Conservation (phyloP, 1,140 invertebrate species). For the Aethina tumida region DNA sequence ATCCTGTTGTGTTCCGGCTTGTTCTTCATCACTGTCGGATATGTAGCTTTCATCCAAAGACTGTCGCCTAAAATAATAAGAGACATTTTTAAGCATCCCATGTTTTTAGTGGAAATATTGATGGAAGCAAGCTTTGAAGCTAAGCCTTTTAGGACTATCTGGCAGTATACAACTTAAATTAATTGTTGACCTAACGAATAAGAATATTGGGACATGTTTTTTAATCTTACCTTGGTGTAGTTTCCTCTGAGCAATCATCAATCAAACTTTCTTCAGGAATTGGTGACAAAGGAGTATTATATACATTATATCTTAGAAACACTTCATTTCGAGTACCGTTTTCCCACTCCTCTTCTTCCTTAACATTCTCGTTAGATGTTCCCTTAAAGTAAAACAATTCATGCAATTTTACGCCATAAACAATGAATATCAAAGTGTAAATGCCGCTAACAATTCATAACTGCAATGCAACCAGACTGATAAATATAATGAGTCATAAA, state of each 20-base stretch:
- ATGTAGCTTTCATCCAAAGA: constrained; percentile 2
- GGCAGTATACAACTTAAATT: no score
- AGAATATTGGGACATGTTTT: no score
- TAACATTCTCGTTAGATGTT: constrained; percentile 11
- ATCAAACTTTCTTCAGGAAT: constrained; percentile 51
- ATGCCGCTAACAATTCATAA: no score
- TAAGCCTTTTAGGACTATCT: no score
- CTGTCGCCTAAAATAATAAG: not conserved
- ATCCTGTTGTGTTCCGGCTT: constrained; percentile 10
- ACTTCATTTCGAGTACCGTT: constrained; percentile 34
- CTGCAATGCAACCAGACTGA: no score
- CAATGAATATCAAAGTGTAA: no score
- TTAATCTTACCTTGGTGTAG: constrained; percentile 20
- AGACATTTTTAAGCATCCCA: no score
- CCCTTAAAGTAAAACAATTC: constrained; percentile 2
- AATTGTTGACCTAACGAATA: no score
- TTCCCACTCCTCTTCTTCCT: constrained; percentile 30
- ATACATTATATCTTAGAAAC: constrained; percentile 43
- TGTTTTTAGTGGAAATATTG: no score
- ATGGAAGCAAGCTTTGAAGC: no score
- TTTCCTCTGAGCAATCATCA: constrained; percentile 21
- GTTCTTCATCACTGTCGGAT: constrained; percentile 24
- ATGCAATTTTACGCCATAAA: no score
- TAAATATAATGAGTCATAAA: no score
- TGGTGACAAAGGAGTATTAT: constrained; percentile 47